A percentile compares a stretch with the other conserved stretches of the same genome.
These are phyloP conservation scores for Karalla daura DNA, from an alignment of 2,797 vertebrate species.

Conservation along the genomic window DNA sequence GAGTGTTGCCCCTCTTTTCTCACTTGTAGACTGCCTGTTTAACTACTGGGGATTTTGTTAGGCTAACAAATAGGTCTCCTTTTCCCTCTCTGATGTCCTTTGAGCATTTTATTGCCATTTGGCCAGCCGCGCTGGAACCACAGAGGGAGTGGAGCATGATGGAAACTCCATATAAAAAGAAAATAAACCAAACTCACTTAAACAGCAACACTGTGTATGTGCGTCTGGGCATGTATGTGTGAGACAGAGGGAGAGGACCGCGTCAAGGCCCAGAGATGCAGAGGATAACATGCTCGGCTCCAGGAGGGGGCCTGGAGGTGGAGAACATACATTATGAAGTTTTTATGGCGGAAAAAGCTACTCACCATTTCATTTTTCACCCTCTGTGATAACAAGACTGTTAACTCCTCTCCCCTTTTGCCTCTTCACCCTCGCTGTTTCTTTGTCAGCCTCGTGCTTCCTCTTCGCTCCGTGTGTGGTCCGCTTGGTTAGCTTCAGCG, in stretches of 20 bases:
- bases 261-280: slow-evolving; percentile 30
- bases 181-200: slow-evolving; percentile 77
- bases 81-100: slow-evolving; percentile 77
- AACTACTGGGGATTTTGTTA: slow-evolving; percentile 61
- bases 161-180: slow-evolving; percentile 79
- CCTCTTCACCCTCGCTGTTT: slow-evolving; percentile 34
- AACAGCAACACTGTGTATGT: slow-evolving; percentile 62
- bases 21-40: slow-evolving; percentile 56
- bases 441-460: slow-evolving; percentile 29
- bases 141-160: slow-evolving; percentile 76
- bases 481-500: slow-evolving; percentile 48
- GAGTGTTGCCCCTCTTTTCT: slow-evolving; percentile 21
- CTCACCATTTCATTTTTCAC: slow-evolving; percentile 58
- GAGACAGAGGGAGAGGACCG: slow-evolving; percentile 47
- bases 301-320: slow-evolving; percentile 10
- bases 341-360: slow-evolving; percentile 59
- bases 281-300: slow-evolving; percentile 54
- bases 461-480: slow-evolving; percentile 70
- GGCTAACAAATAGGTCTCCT: slow-evolving; percentile 72
- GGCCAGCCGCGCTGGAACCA: slow-evolving; percentile 81
- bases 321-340: slow-evolving; percentile 49
- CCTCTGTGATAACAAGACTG: slow-evolving; percentile 63
- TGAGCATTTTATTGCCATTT: slow-evolving; percentile 79
- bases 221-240: too few relatives aligned
- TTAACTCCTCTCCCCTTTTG: slow-evolving; percentile 58